phyloP scores from a whole-genome alignment of 2,113 vertebrate species.

The Antigone vipio region DNA sequence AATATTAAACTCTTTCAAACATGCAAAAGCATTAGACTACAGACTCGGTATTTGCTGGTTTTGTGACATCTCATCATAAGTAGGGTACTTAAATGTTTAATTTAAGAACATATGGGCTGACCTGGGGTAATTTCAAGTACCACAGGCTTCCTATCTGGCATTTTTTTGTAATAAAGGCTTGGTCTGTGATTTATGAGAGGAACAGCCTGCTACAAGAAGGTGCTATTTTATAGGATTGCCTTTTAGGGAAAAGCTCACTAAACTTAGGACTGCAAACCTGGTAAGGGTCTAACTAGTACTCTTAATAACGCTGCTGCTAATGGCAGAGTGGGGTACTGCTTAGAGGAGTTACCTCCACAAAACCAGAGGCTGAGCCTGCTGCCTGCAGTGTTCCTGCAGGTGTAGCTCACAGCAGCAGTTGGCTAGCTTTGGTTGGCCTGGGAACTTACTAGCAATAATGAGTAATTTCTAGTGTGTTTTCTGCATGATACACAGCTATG shows the following conservation, averaged over 20 bases:
- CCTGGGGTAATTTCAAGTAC: too few relatives aligned
- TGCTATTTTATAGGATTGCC: background rate
- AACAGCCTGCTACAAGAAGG: background rate
- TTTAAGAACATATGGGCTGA: background rate
- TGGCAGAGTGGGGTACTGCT: background rate
- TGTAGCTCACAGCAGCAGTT: background rate
- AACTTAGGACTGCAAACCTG: background rate
- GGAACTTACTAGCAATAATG: background rate
- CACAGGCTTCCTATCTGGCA: background rate
- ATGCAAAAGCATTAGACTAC: background rate
- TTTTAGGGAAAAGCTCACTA: background rate
- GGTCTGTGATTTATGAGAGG: background rate
- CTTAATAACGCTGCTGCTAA: background rate
- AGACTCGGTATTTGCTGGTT: background rate
- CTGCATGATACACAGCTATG: too few relatives aligned
- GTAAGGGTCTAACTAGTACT: background rate
- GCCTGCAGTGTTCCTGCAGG: too few relatives aligned
- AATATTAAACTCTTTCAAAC: background rate
- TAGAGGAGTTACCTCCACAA: background rate
- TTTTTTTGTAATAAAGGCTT: background rate
- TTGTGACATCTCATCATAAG: background rate
- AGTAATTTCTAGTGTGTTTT: background rate
- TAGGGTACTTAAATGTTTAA: background rate
- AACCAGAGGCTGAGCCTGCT: background rate
- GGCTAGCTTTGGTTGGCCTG: background rate